Conservation (phyloP, 2,113 vertebrate species). For the Corythoichthys intestinalis region DNA sequence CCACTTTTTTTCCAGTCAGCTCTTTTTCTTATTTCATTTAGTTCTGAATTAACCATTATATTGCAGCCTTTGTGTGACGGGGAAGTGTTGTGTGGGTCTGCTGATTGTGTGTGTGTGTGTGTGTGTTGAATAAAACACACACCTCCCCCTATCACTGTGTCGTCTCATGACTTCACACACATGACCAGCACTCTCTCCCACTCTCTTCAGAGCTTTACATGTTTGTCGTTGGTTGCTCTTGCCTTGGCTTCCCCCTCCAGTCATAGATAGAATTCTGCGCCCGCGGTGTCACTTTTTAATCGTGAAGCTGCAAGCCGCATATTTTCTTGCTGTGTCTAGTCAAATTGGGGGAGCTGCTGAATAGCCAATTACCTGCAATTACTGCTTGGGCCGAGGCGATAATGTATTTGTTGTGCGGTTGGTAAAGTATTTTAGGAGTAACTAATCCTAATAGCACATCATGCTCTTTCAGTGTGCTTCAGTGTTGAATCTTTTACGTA, state of each 20-base stretch:
- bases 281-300: background rate
- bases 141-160: slow-evolving; percentile 43
- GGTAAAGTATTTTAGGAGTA: background rate
- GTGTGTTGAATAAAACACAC: background rate
- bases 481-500: too few relatives aligned
- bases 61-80: slow-evolving; percentile 7
- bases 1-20: slow-evolving; percentile 10
- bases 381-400: background rate
- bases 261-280: background rate
- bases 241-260: background rate
- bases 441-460: background rate
- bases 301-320: background rate
- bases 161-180: slow-evolving; percentile 74
- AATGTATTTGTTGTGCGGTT: background rate
- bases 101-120: slow-evolving; percentile 24
- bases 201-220: slow-evolving; percentile 29
- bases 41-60: slow-evolving; percentile 22
- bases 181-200: slow-evolving; percentile 62
- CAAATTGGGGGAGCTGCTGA: background rate
- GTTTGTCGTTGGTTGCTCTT: slow-evolving; percentile 19
- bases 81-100: slow-evolving; percentile 20
- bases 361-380: background rate
- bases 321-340: background rate
- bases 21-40: slow-evolving; percentile 43
- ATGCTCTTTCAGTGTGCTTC: too few relatives aligned